Conservation (phyloP, 2,888 invertebrate genomes). For the Melikaiella ostensackeni region DNA sequence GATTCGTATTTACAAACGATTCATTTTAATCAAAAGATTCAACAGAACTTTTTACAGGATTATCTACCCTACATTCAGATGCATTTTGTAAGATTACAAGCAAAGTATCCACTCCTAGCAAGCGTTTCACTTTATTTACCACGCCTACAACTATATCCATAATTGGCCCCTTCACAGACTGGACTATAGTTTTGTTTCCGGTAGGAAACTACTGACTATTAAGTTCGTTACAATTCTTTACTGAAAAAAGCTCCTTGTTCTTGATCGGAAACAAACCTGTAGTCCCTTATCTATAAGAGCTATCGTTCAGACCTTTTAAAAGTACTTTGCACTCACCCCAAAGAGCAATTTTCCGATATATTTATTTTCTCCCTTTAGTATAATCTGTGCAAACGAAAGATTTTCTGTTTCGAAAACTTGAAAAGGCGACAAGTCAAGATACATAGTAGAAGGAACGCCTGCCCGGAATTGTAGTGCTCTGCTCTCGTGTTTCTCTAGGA, state of each 20-base stretch:
- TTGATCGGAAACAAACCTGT: conserved; percentile 33
- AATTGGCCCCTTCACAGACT: neutral
- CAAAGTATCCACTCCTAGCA: neutral
- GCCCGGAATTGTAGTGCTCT: neutral
- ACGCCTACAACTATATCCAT: neutral
- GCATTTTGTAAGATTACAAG: conserved; percentile 38
- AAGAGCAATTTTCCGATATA: neutral
- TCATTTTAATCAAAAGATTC: conserved; percentile 69
- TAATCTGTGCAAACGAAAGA: neutral
- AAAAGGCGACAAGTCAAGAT: conserved; percentile 52
- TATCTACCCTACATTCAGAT: conserved; percentile 51
- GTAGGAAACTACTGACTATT: neutral
- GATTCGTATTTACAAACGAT: conserved; percentile 67
- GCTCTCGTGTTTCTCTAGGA: conserved; percentile 45
- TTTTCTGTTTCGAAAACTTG: neutral
- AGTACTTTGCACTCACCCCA: neutral
- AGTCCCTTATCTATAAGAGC: conserved; percentile 1
- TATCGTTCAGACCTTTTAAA: conserved; percentile 23
- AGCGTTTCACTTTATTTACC: neutral
- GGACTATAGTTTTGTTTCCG: neutral
- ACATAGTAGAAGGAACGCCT: conserved; percentile 47
- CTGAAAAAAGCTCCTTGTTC: neutral
- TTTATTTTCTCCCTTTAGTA: neutral
- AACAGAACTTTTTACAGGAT: conserved; percentile 57
- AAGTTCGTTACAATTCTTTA: too few relatives aligned